These are phyloP conservation scores for Spodoptera litura DNA, from an alignment of 1,140 invertebrate species.

Conservation along the genomic window DNA sequence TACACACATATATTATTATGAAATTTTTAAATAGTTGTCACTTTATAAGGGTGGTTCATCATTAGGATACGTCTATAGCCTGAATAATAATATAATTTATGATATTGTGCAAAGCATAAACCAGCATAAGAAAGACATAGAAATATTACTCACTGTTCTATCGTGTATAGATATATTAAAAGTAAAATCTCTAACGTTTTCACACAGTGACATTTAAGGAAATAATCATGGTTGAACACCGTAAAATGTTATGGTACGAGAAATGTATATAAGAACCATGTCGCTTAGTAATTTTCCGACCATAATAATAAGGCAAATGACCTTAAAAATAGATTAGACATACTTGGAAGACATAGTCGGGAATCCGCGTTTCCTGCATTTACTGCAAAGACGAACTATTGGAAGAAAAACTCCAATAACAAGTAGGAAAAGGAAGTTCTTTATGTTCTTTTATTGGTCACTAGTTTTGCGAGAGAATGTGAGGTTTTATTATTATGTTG, in stretches of 20 bases:
- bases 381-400: conserved; percentile 1
- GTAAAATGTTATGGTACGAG: conserved; percentile 4
- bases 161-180: no score
- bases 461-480: conserved; percentile 24
- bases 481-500: not conserved
- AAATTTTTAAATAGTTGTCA: no score
- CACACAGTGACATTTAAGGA: not conserved
- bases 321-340: conserved; percentile 22
- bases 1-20: no score
- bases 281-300: conserved; percentile 1
- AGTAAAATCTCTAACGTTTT: no score
- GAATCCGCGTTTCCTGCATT: conserved; percentile 17
- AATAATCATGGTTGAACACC: not conserved
- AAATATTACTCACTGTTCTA: no score
- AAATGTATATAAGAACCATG: not conserved
- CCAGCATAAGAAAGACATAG: no score
- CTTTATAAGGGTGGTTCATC: no score
- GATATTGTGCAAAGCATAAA: no score
- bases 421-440: conserved; percentile 30
- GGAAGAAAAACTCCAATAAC: conserved; percentile 33
- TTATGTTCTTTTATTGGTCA: conserved; percentile 30
- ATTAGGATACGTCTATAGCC: no score
- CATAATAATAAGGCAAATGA: conserved; percentile 18
- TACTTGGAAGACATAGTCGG: conserved; percentile 14
- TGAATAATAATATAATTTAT: no score